These are phyloP conservation scores for Colossoma macropomum DNA, from an alignment of 2,113 vertebrate genomes.

Conservation along the genomic window DNA sequence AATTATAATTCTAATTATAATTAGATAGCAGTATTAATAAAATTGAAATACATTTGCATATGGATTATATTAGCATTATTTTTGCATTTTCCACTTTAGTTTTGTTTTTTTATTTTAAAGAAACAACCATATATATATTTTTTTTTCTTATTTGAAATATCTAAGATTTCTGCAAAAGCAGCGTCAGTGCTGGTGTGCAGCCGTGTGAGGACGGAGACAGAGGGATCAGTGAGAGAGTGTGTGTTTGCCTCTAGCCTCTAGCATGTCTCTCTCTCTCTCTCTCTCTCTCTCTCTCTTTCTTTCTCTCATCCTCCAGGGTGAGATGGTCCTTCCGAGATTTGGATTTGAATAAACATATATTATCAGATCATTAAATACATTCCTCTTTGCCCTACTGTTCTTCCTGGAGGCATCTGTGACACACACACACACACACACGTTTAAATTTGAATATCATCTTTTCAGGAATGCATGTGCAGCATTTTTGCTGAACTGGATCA, in stretches of 20 bases:
- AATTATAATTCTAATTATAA: too few species aligned
- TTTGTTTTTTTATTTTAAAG: too few species aligned
- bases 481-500: slow-evolving; percentile 24
- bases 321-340: slow-evolving; percentile 69
- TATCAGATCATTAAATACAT: slow-evolving; percentile 78
- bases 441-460: slow-evolving; percentile 23
- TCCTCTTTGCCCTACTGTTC: slow-evolving; percentile 55
- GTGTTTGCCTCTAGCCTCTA: neutral
- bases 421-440: slow-evolving; percentile 41
- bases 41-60: too few species aligned
- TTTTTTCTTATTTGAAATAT: too few species aligned
- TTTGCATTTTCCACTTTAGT: too few species aligned
- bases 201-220: neutral
- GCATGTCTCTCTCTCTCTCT: neutral
- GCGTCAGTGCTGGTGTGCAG: neutral
- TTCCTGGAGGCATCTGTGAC: slow-evolving; percentile 10
- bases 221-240: neutral
- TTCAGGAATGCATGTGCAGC: slow-evolving; percentile 33
- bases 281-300: slow-evolving; percentile 10
- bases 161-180: too few species aligned
- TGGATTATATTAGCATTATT: too few species aligned
- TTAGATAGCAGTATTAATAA: too few species aligned
- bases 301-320: slow-evolving; percentile 58
- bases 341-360: slow-evolving; percentile 79
- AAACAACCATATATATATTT: too few species aligned